These are phyloP conservation scores for Amphibalanus amphitrite DNA, from an alignment of 1,140 invertebrate species.

Conservation along the genomic window DNA sequence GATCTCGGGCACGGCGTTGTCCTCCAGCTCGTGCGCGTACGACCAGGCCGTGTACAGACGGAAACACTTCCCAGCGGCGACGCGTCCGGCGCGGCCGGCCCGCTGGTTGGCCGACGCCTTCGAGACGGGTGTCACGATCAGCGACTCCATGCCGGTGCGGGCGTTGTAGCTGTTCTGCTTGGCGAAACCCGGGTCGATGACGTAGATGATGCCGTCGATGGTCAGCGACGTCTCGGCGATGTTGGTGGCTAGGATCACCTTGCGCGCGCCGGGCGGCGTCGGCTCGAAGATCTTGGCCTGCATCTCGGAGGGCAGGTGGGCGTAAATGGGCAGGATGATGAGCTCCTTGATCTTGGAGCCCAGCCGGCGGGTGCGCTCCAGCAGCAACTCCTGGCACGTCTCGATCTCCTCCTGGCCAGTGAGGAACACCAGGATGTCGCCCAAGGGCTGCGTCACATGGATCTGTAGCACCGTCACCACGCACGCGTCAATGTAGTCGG, in stretches of 20 bases:
- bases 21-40: constrained; percentile 93
- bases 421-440: constrained; percentile 92
- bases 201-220: constrained; percentile 98
- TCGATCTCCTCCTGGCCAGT: constrained; percentile 93
- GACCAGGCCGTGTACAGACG: constrained; percentile 92
- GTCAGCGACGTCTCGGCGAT: constrained; percentile 98
- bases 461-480: constrained; percentile 95
- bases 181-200: constrained; percentile 97
- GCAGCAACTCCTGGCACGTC: constrained; percentile 79
- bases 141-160: constrained; percentile 91
- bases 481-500: constrained; percentile 94
- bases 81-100: constrained; percentile 77
- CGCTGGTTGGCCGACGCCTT: constrained; percentile 87
- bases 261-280: constrained; percentile 83
- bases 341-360: constrained; percentile 87
- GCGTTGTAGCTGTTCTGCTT: constrained; percentile 99
- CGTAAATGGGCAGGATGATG: constrained; percentile 89
- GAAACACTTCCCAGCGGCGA: constrained; percentile 94
- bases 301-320: constrained; percentile 95
- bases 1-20: constrained; percentile 95
- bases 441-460: constrained; percentile 84
- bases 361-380: constrained; percentile 71
- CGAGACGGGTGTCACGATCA: constrained; percentile 94
- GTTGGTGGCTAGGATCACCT: constrained; percentile 93
- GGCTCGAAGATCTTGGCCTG: constrained; percentile 96